Evolutionary conservation across 2,888 invertebrate species (phyloP).

Genomic region (Pseudococcus longispinus): DNA sequence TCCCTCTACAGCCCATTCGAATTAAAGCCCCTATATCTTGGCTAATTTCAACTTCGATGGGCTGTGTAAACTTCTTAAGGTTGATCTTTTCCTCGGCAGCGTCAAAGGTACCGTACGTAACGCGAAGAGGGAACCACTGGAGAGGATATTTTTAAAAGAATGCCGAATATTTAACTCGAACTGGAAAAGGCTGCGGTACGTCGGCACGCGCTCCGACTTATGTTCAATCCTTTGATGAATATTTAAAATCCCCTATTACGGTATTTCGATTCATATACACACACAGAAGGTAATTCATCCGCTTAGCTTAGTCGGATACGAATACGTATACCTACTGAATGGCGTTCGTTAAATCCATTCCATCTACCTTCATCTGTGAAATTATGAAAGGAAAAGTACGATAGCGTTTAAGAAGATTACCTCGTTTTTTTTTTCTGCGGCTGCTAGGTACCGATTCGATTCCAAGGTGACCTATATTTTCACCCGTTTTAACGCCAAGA

Average conservation of each 20-base stretch:
- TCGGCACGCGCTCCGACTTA: background rate
- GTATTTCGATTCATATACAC: background rate
- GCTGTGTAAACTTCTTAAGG: background rate
- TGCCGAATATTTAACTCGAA: background rate
- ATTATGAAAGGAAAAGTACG: background rate
- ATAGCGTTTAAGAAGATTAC: background rate
- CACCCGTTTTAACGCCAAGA: too few relatives aligned
- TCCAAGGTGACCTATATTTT: too few relatives aligned
- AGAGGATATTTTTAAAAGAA: background rate
- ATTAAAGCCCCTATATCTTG: background rate
- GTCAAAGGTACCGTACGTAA: background rate
- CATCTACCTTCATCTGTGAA: background rate
- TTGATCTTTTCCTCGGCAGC: background rate
- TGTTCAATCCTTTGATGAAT: background rate
- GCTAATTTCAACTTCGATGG: background rate
- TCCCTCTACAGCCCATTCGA: background rate
- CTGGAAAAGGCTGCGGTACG: background rate
- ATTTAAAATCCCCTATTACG: background rate
- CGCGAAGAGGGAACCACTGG: background rate
- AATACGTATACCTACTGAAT: background rate
- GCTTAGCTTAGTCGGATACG: background rate
- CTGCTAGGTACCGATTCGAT: too few relatives aligned
- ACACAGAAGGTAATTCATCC: background rate
- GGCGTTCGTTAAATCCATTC: background rate
- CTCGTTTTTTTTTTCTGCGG: background rate